These are phyloP conservation scores for Phyto melanocephala DNA, from an alignment of 2,888 invertebrate genomes.

Conservation along the genomic window DNA sequence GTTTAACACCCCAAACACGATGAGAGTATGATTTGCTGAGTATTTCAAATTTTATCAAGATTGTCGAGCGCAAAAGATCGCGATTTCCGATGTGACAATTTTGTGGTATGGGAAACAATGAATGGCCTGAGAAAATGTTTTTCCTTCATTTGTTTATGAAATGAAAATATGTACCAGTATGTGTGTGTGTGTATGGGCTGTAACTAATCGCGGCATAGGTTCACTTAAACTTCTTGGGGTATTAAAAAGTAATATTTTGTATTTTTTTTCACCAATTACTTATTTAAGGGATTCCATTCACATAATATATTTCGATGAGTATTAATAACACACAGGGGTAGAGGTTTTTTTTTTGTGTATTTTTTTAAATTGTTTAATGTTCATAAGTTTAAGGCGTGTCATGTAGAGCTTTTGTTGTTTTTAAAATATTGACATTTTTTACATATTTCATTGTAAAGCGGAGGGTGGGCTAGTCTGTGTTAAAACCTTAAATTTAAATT, in stretches of 20 bases:
- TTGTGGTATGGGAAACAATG: constrained; percentile 51
- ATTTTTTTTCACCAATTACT: constrained; percentile 42
- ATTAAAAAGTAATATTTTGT: constrained; percentile 62
- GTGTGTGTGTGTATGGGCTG: constrained; percentile 25
- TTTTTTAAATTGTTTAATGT: constrained; percentile 4
- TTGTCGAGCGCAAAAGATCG: constrained; percentile 45
- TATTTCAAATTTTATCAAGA: constrained; percentile 53
- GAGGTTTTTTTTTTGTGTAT: neutral
- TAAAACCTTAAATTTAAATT: constrained; percentile 45
- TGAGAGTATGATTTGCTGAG: constrained; percentile 25
- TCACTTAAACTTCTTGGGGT: constrained; percentile 50
- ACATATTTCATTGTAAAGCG: neutral
- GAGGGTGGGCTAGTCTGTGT: constrained; percentile 29
- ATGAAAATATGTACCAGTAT: neutral
- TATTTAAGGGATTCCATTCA: constrained; percentile 43
- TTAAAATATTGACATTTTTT: constrained; percentile 52
- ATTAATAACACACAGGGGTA: constrained; percentile 6
- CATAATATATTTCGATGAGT: neutral
- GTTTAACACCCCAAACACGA: constrained; percentile 42
- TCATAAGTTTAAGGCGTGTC: constrained; percentile 49
- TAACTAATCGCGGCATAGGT: constrained; percentile 64
- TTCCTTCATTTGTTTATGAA: neutral
- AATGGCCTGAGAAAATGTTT: constrained; percentile 38
- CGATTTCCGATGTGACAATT: constrained; percentile 56
- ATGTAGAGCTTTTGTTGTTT: constrained; percentile 41